phyloP scores from a whole-genome alignment of 2,113 vertebrate genomes.

The Aleadryas rufinucha region DNA sequence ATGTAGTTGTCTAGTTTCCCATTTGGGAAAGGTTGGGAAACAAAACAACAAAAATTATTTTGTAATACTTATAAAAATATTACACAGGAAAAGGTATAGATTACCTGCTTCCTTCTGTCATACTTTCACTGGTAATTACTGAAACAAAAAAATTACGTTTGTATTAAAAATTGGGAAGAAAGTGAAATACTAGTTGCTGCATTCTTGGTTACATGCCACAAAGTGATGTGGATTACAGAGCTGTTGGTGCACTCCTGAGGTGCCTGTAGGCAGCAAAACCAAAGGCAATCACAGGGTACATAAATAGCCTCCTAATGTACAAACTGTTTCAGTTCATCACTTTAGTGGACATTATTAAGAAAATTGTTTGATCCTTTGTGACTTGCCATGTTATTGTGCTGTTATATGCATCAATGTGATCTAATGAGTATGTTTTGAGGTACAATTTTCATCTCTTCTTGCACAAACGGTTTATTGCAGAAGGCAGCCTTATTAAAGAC shows the following conservation, averaged over 20 bases:
- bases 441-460: background rate
- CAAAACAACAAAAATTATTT: background rate
- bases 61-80: background rate
- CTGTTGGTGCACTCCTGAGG: background rate
- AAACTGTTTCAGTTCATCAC: background rate
- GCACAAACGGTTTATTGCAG: background rate
- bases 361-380: constrained; percentile 42
- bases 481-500: constrained; percentile 25
- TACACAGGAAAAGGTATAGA: fast-evolving
- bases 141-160: background rate
- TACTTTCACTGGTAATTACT: background rate
- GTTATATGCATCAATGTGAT: constrained; percentile 4
- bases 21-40: background rate
- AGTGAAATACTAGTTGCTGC: background rate
- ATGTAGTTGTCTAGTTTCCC: background rate
- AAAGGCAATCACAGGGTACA: background rate
- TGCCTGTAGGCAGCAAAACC: background rate
- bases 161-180: background rate
- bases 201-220: background rate
- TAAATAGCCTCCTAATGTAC: constrained; percentile 10
- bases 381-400: background rate
- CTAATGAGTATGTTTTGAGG: background rate
- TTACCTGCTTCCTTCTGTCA: background rate
- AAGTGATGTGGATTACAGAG: background rate
- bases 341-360: constrained; percentile 21